Conservation (phyloP, 2,888 invertebrate genomes). For the Orthosia cruda region DNA sequence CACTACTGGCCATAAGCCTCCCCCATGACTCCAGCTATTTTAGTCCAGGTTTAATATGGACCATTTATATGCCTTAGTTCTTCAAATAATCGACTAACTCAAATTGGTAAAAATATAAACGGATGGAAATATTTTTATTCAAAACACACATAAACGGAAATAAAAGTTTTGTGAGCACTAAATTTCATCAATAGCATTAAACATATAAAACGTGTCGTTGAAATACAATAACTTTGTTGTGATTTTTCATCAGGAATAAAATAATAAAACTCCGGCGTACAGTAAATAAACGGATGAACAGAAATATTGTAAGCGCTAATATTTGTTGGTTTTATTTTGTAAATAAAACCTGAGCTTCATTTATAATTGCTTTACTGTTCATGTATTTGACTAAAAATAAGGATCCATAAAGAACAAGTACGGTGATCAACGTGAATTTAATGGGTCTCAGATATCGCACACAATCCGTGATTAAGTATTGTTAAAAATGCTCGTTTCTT, state of each 20-base stretch:
- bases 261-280: constrained; percentile 16
- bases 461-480: neutral
- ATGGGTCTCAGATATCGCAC: neutral
- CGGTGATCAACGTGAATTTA: neutral
- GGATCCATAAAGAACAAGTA: neutral
- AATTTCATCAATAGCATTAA: constrained; percentile 33
- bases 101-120: neutral
- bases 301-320: constrained; percentile 13
- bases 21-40: no score
- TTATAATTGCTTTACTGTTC: neutral
- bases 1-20: no score
- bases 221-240: constrained; percentile 23
- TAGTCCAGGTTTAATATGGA: no score
- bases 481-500: neutral
- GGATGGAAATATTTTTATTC: constrained; percentile 6
- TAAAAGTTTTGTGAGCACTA: constrained; percentile 16
- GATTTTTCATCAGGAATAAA: constrained; percentile 31
- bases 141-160: constrained; percentile 6
- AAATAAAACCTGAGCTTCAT: no score
- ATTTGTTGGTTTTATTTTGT: neutral
- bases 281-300: constrained; percentile 18
- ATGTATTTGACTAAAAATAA: neutral
- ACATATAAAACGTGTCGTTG: constrained; percentile 36
- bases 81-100: neutral
- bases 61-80: neutral